phyloP scores from a whole-genome alignment of 2,888 invertebrate genomes.

The Phorcus lineatus region DNA sequence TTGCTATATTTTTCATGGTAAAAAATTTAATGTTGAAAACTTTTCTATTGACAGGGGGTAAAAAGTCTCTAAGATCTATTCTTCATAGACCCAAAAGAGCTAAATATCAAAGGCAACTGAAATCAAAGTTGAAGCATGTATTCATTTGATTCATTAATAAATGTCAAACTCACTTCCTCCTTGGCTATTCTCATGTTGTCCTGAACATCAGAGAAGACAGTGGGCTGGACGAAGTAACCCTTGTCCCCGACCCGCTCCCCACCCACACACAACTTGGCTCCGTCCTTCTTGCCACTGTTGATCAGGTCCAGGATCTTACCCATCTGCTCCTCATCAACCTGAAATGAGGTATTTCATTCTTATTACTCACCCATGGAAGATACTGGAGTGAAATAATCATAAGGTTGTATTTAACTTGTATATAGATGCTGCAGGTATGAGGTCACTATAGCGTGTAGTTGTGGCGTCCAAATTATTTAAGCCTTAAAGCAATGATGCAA shows the following conservation, averaged over 20 bases:
- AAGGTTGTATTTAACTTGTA: no score
- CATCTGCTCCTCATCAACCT: slow-evolving; percentile 79
- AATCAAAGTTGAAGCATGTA: background rate
- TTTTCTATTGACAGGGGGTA: no score
- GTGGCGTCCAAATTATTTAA: no score
- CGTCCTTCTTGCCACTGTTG: slow-evolving; percentile 85
- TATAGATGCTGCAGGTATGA: no score
- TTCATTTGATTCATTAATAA: background rate
- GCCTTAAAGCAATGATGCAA: no score
- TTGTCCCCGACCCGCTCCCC: slow-evolving; percentile 77
- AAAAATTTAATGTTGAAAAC: no score
- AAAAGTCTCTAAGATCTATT: no score
- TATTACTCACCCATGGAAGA: no score
- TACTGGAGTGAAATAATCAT: no score
- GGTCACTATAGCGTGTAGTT: no score
- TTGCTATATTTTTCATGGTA: no score
- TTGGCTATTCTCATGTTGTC: slow-evolving; percentile 77
- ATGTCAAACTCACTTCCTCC: slow-evolving; percentile 75
- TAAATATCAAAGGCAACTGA: background rate
- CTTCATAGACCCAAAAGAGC: background rate
- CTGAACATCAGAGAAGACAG: slow-evolving; percentile 77
- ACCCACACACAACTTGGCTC: slow-evolving; percentile 86
- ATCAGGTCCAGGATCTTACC: slow-evolving; percentile 86
- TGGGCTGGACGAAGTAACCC: slow-evolving; percentile 77
- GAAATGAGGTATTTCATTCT: background rate